Conservation (phyloP, 2,888 invertebrate species). For the Lumbricus terrestris region DNA sequence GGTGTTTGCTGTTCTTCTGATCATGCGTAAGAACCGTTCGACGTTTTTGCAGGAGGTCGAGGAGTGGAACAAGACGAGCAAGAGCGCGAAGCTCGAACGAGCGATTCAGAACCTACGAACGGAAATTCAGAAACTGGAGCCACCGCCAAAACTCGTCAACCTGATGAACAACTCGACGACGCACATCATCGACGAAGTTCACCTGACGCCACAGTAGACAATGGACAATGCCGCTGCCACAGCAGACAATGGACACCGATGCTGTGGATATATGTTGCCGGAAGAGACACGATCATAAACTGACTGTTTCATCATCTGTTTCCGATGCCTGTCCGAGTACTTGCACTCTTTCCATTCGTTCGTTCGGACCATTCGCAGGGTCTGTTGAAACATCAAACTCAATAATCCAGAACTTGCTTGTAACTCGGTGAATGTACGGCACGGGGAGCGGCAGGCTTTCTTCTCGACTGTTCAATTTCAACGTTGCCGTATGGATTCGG, state of each 20-base stretch:
- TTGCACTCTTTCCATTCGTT: not conserved
- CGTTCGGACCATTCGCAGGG: not conserved
- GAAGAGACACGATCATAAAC: too few relatives aligned
- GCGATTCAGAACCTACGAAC: constrained; percentile 40
- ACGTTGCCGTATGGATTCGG: not conserved
- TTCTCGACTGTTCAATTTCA: not conserved
- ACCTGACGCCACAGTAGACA: not conserved
- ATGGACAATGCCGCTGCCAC: not conserved
- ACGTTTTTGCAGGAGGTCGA: constrained; percentile 44
- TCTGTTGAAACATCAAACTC: not conserved
- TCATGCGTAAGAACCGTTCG: not conserved
- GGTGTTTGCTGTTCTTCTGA: not conserved
- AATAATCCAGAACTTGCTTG: not conserved
- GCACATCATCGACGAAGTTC: not conserved
- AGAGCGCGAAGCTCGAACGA: constrained; percentile 41
- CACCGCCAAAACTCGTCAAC: constrained; percentile 39
- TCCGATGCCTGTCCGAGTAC: not conserved
- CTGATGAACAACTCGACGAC: constrained; percentile 7
- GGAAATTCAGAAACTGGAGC: constrained; percentile 43
- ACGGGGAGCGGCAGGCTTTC: not conserved
- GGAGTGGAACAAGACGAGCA: constrained; percentile 41
- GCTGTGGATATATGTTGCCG: too few relatives aligned
- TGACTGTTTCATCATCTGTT: not conserved
- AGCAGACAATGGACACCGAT: not conserved
- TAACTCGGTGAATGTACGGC: not conserved